A percentile compares a stretch with the other conserved stretches of the same genome.
phyloP scores from a whole-genome alignment of 2,888 invertebrate species.

The Willowsia nigromaculata region DNA sequence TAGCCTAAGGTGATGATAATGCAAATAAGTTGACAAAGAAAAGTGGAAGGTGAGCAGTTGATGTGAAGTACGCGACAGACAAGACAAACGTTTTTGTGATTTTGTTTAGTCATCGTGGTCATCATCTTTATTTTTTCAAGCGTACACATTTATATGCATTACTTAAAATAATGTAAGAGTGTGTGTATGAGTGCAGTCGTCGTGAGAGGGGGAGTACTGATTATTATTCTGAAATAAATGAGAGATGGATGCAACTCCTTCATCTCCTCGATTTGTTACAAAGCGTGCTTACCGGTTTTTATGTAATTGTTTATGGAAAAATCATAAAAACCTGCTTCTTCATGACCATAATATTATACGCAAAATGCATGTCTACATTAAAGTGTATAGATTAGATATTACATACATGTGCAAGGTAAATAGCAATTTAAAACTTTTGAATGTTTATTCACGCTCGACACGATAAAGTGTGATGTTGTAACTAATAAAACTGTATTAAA shows the following conservation, averaged over 20 bases:
- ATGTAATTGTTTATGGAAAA: constrained; percentile 58
- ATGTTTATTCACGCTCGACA: constrained; percentile 7
- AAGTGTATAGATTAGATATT: neutral
- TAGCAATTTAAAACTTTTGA: constrained; percentile 13
- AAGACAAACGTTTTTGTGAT: constrained; percentile 62
- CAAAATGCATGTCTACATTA: neutral
- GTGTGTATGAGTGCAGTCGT: neutral
- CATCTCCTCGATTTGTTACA: constrained; percentile 45
- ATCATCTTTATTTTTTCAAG: neutral
- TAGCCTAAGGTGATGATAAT: constrained; percentile 65
- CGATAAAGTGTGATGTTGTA: constrained; percentile 33
- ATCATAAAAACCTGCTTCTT: constrained; percentile 56
- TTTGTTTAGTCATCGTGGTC: constrained; percentile 61
- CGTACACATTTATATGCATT: neutral
- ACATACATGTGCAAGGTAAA: constrained; percentile 29
- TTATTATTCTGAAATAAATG: constrained; percentile 52
- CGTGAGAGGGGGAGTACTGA: constrained; percentile 45
- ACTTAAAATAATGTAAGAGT: constrained; percentile 19
- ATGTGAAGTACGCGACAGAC: constrained; percentile 68
- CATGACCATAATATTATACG: neutral
- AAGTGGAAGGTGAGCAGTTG: constrained; percentile 50
- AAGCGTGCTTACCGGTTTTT: constrained; percentile 71
- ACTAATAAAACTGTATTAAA: constrained; percentile 31
- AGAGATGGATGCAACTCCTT: constrained; percentile 27
- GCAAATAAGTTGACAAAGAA: constrained; percentile 68